phyloP scores from a whole-genome alignment of 2,113 vertebrate species.

The Spermophilus dauricus region DNA sequence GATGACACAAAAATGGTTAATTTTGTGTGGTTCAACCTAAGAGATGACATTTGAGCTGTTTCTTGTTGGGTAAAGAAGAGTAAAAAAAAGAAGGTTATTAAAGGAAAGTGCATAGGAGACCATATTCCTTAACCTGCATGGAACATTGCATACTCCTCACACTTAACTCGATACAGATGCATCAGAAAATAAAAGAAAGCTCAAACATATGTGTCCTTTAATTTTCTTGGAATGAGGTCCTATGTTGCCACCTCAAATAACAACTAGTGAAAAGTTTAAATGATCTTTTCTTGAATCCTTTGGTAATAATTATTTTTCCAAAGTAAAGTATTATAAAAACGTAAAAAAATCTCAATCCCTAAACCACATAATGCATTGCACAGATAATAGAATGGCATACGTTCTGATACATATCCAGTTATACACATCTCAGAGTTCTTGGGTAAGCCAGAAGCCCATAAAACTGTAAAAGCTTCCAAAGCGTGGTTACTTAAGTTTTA shows the following conservation, averaged over 20 bases:
- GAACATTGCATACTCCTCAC: not conserved
- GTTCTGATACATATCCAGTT: not conserved
- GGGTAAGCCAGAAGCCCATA: not conserved
- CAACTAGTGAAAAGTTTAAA: conserved; percentile 7
- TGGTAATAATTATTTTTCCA: not conserved
- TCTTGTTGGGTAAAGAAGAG: not conserved
- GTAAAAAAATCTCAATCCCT: not conserved
- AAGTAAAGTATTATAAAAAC: conserved; percentile 57
- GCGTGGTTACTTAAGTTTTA: conserved; percentile 43
- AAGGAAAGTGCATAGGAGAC: not conserved
- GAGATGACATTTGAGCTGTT: not conserved
- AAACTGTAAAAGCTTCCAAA: conserved; percentile 42
- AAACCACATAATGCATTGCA: conserved; percentile 13
- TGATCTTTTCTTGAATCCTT: not conserved
- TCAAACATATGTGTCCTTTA: not conserved
- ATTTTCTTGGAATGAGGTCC: conserved; percentile 21
- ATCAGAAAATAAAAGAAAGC: conserved; percentile 34
- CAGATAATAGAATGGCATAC: not conserved
- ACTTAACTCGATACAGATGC: not conserved
- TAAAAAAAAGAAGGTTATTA: not conserved
- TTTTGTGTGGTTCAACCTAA: conserved; percentile 14
- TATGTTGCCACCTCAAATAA: not conserved
- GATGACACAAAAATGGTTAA: not conserved
- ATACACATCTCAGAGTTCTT: conserved; percentile 26
- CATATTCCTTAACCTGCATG: not conserved